Evolutionary conservation across 2,797 vertebrate genomes (phyloP).

Genomic region (Muscicapa comitata): DNA sequence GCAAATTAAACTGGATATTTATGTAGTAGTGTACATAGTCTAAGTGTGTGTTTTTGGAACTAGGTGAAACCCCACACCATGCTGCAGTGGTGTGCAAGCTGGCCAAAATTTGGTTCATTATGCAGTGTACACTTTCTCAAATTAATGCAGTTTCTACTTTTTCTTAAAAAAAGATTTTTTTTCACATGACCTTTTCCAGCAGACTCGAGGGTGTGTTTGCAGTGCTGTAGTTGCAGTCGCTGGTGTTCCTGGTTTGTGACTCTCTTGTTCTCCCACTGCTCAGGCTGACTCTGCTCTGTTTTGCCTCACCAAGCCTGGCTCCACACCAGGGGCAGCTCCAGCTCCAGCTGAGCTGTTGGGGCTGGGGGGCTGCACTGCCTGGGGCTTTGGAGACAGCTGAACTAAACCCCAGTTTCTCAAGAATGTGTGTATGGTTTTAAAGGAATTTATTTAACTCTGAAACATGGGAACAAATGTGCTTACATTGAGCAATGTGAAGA

Average conservation of each 20-base stretch:
- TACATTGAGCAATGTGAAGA: slow-evolving; percentile 80
- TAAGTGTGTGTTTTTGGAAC: slow-evolving; percentile 66
- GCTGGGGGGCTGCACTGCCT: slow-evolving; percentile 16
- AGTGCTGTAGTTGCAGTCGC: background rate
- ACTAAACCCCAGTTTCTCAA: slow-evolving; percentile 60
- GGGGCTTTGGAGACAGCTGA: slow-evolving; percentile 51
- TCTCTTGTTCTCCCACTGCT: background rate
- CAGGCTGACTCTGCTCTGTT: background rate
- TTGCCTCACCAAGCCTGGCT: background rate
- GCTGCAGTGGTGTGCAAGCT: slow-evolving; percentile 68
- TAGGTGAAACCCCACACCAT: slow-evolving; percentile 60
- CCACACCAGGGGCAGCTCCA: background rate
- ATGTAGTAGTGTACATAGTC: slow-evolving; percentile 63
- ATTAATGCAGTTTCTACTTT: slow-evolving; percentile 73
- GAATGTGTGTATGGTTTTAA: slow-evolving; percentile 66
- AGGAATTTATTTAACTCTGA: slow-evolving; percentile 75
- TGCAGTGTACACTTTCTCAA: slow-evolving; percentile 69
- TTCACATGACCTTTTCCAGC: slow-evolving; percentile 63
- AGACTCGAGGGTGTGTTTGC: slow-evolving; percentile 64
- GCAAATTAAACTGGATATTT: slow-evolving; percentile 78
- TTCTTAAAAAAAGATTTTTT: slow-evolving; percentile 61
- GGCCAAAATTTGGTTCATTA: slow-evolving; percentile 73
- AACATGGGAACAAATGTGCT: slow-evolving; percentile 77
- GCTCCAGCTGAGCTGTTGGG: background rate
- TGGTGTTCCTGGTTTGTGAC: background rate